Conservation (phyloP, 2,113 vertebrate species). For the Poecile atricapillus region DNA sequence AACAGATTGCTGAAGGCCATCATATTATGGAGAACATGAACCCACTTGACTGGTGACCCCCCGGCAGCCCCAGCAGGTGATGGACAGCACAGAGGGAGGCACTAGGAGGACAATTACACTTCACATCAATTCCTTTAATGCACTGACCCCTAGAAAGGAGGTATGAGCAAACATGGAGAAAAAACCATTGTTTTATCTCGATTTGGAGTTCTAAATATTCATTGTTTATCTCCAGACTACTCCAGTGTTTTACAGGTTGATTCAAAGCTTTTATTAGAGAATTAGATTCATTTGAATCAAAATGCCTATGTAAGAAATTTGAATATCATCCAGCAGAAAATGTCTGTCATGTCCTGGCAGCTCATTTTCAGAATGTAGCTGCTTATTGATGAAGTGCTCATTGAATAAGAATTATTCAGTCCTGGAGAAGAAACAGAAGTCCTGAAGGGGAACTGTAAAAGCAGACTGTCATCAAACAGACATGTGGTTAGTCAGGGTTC, state of each 20-base stretch:
- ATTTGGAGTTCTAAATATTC: neutral
- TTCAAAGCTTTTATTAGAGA: neutral
- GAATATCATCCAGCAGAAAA: neutral
- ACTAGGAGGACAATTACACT: neutral
- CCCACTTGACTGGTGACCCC: accelerated
- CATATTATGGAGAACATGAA: neutral
- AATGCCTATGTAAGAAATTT: neutral
- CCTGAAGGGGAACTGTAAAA: neutral
- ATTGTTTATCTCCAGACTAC: neutral
- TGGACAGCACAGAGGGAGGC: neutral
- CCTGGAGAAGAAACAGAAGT: neutral
- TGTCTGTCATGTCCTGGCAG: neutral
- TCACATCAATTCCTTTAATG: neutral
- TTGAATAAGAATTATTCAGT: neutral
- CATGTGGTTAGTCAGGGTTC: neutral
- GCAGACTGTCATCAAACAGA: neutral
- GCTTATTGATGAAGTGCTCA: neutral
- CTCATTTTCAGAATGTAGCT: neutral
- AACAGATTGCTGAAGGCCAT: neutral
- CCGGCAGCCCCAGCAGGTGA: neutral
- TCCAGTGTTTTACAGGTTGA: neutral
- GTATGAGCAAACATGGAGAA: neutral
- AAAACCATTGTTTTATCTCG: neutral
- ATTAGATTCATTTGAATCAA: neutral
- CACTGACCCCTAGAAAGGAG: neutral